Evolutionary conservation across 2,888 invertebrate species (phyloP).

Genomic region (Drosophila infuscata): DNA sequence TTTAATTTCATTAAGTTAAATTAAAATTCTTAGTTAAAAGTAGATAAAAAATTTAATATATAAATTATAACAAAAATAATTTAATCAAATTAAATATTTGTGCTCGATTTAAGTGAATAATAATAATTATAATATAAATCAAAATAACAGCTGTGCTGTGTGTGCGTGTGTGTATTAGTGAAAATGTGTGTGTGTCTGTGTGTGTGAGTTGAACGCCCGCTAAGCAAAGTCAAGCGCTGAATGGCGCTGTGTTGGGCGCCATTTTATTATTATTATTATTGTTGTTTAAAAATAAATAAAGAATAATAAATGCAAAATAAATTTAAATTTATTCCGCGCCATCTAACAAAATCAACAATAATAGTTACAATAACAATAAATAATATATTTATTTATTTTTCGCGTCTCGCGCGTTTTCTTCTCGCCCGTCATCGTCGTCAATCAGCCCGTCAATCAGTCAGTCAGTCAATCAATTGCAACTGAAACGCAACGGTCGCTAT

Average conservation of each 20-base stretch:
- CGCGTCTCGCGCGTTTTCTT: constrained; percentile 41
- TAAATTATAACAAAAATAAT: constrained; percentile 17
- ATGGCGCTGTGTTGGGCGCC: constrained; percentile 63
- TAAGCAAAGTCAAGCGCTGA: constrained; percentile 67
- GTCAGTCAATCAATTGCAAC: constrained; percentile 44
- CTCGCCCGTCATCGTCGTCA: constrained; percentile 25
- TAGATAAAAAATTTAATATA: constrained; percentile 11
- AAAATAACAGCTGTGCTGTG: constrained; percentile 49
- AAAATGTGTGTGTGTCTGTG: constrained; percentile 18
- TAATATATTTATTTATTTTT: constrained; percentile 10
- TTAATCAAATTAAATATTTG: constrained; percentile 25
- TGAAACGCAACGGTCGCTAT: constrained; percentile 65
- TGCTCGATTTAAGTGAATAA: constrained; percentile 36
- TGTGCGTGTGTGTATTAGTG: constrained; percentile 16
- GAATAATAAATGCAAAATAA: constrained; percentile 42
- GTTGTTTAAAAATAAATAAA: constrained; percentile 40
- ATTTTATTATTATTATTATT: constrained; percentile 7
- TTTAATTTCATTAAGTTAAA: constrained; percentile 62
- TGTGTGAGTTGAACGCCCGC: constrained; percentile 56
- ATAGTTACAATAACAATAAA: constrained; percentile 13
- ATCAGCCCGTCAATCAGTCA: constrained; percentile 13
- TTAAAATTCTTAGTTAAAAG: constrained; percentile 64
- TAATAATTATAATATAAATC: constrained; percentile 37
- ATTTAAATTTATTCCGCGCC: constrained; percentile 68
- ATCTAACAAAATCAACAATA: constrained; percentile 54